Evolutionary conservation across 2,888 invertebrate species (phyloP).

Genomic region (Drosophila sordidula): DNA sequence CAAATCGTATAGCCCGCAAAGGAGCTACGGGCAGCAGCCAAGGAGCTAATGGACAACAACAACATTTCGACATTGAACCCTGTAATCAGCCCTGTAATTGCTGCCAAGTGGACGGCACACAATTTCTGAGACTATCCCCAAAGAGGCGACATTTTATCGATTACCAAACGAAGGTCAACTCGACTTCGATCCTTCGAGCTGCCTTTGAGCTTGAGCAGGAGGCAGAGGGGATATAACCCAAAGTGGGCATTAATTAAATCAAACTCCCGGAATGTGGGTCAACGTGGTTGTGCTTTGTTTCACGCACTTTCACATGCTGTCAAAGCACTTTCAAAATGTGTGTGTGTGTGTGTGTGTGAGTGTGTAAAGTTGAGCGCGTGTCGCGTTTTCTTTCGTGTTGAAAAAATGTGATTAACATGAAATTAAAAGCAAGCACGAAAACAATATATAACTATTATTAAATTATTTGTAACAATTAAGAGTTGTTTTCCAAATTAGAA

Average conservation of each 20-base stretch:
- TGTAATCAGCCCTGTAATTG: slow-evolving; percentile 43
- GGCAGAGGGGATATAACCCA: neutral
- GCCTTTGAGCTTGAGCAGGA: neutral
- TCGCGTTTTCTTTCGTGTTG: too few species aligned
- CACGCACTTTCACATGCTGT: slow-evolving; percentile 22
- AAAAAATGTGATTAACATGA: too few species aligned
- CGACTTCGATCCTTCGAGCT: slow-evolving; percentile 2
- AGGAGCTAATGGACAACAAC: slow-evolving; percentile 9
- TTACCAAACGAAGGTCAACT: slow-evolving; percentile 47
- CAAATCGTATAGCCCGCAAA: slow-evolving; percentile 47
- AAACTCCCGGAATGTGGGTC: slow-evolving; percentile 51
- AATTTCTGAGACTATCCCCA: slow-evolving; percentile 12
- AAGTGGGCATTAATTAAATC: slow-evolving; percentile 43
- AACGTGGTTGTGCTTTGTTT: slow-evolving; percentile 33
- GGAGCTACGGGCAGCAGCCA: slow-evolving; percentile 27
- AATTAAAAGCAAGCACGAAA: too few species aligned
- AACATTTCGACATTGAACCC: slow-evolving; percentile 59
- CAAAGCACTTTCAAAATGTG: neutral
- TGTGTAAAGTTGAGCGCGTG: neutral
- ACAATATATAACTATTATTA: too few species aligned
- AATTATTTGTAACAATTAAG: too few species aligned
- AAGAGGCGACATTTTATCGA: slow-evolving; percentile 31
- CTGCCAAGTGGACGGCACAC: slow-evolving; percentile 27
- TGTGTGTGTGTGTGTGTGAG: neutral
- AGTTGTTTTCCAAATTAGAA: too few species aligned